Percentiles rank a stretch among this genome's conserved stretches.
phyloP scores from a whole-genome alignment of 2,113 vertebrate species.

The Taurulus bubalis region DNA sequence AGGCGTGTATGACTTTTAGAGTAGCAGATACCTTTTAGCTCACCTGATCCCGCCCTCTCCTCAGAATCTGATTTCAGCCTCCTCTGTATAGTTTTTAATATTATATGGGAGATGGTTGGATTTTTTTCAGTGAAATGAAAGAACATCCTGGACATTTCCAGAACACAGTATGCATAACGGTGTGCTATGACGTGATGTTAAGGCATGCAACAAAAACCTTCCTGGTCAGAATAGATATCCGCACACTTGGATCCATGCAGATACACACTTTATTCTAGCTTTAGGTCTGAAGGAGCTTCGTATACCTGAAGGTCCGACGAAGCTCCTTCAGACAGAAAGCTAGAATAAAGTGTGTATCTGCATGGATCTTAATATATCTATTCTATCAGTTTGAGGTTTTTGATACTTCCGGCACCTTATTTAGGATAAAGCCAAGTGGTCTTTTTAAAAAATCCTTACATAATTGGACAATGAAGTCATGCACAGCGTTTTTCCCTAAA shows the following conservation, averaged over 20 bases:
- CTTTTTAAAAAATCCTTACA: not conserved
- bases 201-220: not conserved
- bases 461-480: not conserved
- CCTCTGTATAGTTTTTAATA: not conserved
- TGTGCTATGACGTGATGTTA: not conserved
- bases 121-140: not conserved
- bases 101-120: not conserved
- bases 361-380: too few species aligned
- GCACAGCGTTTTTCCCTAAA: not conserved
- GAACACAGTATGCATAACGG: not conserved
- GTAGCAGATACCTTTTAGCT: constrained; percentile 42
- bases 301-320: too few species aligned
- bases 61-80: not conserved
- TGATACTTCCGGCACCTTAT: not conserved
- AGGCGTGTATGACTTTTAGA: constrained; percentile 46
- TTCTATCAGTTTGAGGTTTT: not conserved
- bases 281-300: too few species aligned
- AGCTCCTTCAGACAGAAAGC: not conserved
- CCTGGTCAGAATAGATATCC: not conserved
- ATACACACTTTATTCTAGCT: too few species aligned
- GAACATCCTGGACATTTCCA: not conserved
- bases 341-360: not conserved
- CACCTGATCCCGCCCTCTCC: constrained; percentile 22
- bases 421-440: too few species aligned
- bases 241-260: too few species aligned